A percentile compares a stretch with the other conserved stretches of the same genome.
Evolutionary conservation across 2,113 vertebrate species (phyloP).

Genomic region (Indri indri): DNA sequence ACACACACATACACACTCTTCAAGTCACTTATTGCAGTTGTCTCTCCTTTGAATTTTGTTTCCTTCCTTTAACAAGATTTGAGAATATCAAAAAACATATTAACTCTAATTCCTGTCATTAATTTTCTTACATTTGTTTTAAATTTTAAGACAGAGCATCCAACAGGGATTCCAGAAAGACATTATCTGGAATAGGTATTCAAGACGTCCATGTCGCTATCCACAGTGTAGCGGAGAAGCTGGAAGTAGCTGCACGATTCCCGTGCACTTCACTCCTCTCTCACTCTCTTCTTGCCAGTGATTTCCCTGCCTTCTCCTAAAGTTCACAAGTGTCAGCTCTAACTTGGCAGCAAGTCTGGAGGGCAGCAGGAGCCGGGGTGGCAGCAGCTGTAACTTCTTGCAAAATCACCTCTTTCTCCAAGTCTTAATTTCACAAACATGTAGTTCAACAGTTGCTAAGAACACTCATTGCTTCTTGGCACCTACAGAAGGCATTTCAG

Average conservation of each 20-base stretch:
- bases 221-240: not conserved
- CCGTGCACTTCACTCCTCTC: not conserved
- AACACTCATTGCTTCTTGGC: not conserved
- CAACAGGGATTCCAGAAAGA: not conserved
- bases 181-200: not conserved
- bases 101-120: not conserved
- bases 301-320: not conserved
- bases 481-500: not conserved
- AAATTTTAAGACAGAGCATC: not conserved
- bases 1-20: not conserved
- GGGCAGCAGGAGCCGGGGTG: not conserved
- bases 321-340: not conserved
- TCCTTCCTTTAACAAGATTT: not conserved
- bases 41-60: not conserved
- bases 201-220: not conserved
- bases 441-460: not conserved
- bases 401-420: not conserved
- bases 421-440: slow-evolving; percentile 43
- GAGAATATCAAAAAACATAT: not conserved
- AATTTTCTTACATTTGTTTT: not conserved
- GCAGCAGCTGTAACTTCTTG: slow-evolving; percentile 9
- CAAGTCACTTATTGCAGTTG: not conserved
- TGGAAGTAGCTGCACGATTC: not conserved
- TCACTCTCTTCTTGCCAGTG: not conserved
- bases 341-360: not conserved